Conservation (phyloP, 35 echinoderm and acorn worm species). For the Anneissia japonica region DNA sequence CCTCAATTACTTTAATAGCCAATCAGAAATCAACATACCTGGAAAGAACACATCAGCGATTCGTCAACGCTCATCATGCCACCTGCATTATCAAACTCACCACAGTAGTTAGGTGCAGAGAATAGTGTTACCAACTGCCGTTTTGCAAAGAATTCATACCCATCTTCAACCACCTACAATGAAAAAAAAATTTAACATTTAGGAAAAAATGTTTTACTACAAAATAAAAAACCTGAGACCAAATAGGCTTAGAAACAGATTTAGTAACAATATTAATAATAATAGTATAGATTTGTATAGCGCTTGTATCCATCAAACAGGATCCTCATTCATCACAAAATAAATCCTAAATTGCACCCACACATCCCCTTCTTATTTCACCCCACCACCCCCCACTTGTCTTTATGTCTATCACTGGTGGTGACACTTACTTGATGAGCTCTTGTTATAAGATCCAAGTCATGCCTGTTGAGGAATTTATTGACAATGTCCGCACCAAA, state of each 20-base stretch:
- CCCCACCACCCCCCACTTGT: neutral
- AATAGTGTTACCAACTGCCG: conserved; percentile 89
- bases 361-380: neutral
- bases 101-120: conserved; percentile 92
- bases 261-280: no score
- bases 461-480: conserved; percentile 94
- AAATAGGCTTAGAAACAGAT: no score
- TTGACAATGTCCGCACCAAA: conserved; percentile 79
- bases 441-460: conserved; percentile 91
- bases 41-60: conserved; percentile 91
- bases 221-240: no score
- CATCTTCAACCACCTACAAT: conserved; percentile 82
- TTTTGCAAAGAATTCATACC: conserved; percentile 98
- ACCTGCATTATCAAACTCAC: conserved; percentile 95
- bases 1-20: no score
- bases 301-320: no score
- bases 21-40: conserved; percentile 28
- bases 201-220: no score
- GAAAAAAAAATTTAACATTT: neutral
- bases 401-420: no score
- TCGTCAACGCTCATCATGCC: conserved; percentile 99
- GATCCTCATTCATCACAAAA: no score
- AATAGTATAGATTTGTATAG: no score
- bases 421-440: conserved; percentile 71
- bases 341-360: neutral